Conservation (phyloP, 2,113 vertebrate species). For the Thermophis baileyi region DNA sequence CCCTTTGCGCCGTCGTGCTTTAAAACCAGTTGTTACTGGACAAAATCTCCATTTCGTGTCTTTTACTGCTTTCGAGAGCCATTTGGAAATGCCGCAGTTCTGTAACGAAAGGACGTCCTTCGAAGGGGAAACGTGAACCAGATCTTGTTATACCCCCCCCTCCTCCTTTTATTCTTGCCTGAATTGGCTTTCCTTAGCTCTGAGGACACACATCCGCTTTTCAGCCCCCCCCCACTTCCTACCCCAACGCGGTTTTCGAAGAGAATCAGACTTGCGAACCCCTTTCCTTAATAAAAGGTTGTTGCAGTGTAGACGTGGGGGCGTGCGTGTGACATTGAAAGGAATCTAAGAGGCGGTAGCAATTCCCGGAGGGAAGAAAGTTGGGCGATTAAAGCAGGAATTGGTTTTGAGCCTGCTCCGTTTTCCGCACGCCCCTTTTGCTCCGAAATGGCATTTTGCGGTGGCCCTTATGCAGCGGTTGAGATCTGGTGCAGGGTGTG, state of each 20-base stretch:
- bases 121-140: slow-evolving; percentile 8
- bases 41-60: slow-evolving; percentile 49
- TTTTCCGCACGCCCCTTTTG: neutral
- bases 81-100: slow-evolving; percentile 42
- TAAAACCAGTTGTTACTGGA: slow-evolving; percentile 70
- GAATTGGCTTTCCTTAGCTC: neutral
- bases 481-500: neutral
- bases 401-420: neutral
- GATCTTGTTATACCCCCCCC: neutral
- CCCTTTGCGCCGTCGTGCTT: slow-evolving; percentile 27
- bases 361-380: neutral
- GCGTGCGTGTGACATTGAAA: neutral
- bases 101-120: slow-evolving; percentile 35
- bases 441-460: neutral
- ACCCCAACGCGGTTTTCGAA: neutral
- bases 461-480: neutral
- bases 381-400: neutral
- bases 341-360: neutral
- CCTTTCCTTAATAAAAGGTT: neutral
- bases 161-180: neutral
- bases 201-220: neutral
- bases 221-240: no score
- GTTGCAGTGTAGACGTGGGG: neutral
- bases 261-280: neutral
- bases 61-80: slow-evolving; percentile 45